Base-by-base conservation (phyloP, 2,113 vertebrate species). In the Cyphomyrus discorhynchus region DNA sequence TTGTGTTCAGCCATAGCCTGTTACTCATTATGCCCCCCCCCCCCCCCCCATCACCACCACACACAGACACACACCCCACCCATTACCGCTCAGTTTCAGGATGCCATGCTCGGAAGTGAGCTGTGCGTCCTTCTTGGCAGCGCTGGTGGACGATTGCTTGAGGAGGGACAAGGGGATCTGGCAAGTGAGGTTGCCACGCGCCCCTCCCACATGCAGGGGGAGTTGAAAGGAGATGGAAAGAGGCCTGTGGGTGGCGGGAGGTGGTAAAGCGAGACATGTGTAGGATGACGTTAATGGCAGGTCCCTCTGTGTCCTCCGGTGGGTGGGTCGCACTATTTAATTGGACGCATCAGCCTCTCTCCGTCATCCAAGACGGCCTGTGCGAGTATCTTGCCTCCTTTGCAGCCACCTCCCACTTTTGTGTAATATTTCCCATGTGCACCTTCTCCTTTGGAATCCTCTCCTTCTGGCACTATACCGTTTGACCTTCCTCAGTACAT, bases 21-120 rank as follows among this genome's bases (percentile, higher is more conserved):
- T 93, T 91, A 92, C 91, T 92, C 93, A 94, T 94, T 95, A 95
- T 92, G 13, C 92, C 92, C 90, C 93, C 88, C 92, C 39, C 80
- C 8, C n/a, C n/a, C n/a, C n/a, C n/a, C n/a, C 62, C 24, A 2
- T 19, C 17, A 21, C 53, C 27, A 31, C 31, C 74, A 80, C 74
- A 80, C 27, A 80, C 27, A 15, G 8, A 15, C 27, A 39, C 15
- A 82, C 15, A 17, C 77, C 5, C 82, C 80, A 84, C 91, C 92
- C 62, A 90, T 92, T 91, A 90, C 89, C 39, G 27, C 83, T 50
- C 83, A 47, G 82, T 45, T 90, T 92, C 90, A 84, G 85, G 90
- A 46, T 91, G 89, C 91, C 90, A 91, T 86, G 91, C 77, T 91
- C 56, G 85, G 53, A 89, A 86, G 45, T 39, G 47, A 87, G 66